These are phyloP conservation scores for Marcusenius ussheri DNA, from an alignment of 2,113 vertebrate species.

Conservation along the genomic window DNA sequence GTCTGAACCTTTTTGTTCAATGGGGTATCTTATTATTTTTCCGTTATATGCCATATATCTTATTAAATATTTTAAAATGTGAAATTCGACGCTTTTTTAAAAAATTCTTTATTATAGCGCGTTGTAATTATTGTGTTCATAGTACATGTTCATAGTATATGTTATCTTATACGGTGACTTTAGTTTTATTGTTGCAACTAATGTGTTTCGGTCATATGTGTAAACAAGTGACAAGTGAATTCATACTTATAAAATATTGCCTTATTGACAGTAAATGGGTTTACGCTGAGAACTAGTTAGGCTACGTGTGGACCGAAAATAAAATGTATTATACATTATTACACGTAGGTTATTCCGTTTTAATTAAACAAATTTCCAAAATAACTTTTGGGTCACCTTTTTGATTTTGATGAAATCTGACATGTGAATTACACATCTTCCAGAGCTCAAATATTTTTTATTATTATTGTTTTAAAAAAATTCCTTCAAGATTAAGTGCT, in stretches of 20 bases:
- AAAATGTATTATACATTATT: background rate
- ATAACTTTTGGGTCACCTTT: background rate
- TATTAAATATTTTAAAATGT: background rate
- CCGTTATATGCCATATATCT: background rate
- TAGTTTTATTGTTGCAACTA: background rate
- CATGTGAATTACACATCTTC: background rate
- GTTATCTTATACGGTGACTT: background rate
- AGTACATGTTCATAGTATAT: background rate
- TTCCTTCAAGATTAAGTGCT: background rate
- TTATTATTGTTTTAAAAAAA: background rate
- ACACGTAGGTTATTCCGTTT: background rate
- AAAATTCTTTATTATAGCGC: background rate
- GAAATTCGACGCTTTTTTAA: background rate
- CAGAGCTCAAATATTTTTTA: background rate
- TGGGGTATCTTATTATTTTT: background rate
- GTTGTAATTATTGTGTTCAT: background rate
- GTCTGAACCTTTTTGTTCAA: background rate
- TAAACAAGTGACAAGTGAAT: background rate
- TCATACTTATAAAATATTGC: background rate
- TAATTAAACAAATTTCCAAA: background rate
- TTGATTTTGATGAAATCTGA: background rate
- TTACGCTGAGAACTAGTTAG: background rate
- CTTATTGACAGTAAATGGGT: background rate
- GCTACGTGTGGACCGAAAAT: background rate
- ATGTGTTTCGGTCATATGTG: background rate